Base-by-base conservation (phyloP, 2,113 vertebrate species). In the Cynocephalus volans region DNA sequence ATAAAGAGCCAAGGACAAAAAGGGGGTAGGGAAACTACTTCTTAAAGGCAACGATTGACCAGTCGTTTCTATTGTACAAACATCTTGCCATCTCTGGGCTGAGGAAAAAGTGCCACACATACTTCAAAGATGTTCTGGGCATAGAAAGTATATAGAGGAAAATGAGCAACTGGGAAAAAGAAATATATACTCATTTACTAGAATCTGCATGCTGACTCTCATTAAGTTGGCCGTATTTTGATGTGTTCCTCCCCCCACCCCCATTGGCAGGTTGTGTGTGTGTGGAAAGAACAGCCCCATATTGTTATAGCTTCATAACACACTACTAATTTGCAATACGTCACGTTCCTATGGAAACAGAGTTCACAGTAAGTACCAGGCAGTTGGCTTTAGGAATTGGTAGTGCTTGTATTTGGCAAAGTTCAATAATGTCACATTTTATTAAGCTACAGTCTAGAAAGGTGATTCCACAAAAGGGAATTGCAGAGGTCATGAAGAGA, bases 391-490 rank as follows among this genome's bases (percentile, higher is more conserved):
- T 60, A 69, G 76, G 10, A 80, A 88, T 3, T 65, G 41, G 28
- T 65, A 89, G 50, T 81, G 13, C 19, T 92, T 31, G 0, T 36
- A 65, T 89, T 41, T 72, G 50, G 41, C 19, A 45, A 77, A 93
- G n/a, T 23, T 28, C 13, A 76, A 69, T 33, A 28, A 82, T 54
- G 48, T 2, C 33, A 93, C 79, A 3, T 85, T 69, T 81, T 70
- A 80, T 89, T 89, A 97, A 91, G 8, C 15, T 41, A n/a, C 31
- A 90, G 45, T 64, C 50, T 73, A 64, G 33, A 82, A 85, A 76
- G 23, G 45, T 94, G 50, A 12, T 76, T 82, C 8, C n/a, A 86
- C 11, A 54, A 94, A 58, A 45, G 26, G 23, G 3, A 77, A 76
- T 50, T 92, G 13, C 28, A 85, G 41, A 82, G 45, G 73, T 72